Evolutionary conservation across 2,888 invertebrate genomes (phyloP).

Genomic region (Tenodera sinensis): DNA sequence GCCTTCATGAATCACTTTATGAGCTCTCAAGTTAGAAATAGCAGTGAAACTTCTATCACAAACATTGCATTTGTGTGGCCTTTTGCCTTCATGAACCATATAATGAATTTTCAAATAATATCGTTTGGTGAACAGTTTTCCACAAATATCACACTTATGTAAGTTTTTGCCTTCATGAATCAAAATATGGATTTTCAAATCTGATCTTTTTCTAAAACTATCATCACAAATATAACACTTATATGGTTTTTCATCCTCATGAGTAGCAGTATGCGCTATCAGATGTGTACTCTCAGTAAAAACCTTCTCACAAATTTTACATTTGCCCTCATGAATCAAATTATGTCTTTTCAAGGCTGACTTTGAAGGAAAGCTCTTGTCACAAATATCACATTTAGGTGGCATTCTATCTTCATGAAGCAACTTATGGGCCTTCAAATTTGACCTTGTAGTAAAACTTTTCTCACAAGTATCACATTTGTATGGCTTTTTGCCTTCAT

Average conservation of each 20-base stretch:
- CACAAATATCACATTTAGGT: background rate
- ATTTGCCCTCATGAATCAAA: background rate
- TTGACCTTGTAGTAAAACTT: background rate
- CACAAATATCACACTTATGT: background rate
- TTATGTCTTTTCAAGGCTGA: background rate
- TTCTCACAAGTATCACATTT: background rate
- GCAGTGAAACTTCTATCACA: background rate
- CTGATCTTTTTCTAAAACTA: background rate
- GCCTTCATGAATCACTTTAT: background rate
- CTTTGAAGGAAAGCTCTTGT: background rate
- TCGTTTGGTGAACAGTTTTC: background rate
- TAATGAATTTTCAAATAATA: background rate
- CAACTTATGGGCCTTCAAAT: background rate
- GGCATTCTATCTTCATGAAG: background rate
- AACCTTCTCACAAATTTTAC: background rate
- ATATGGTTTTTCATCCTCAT: background rate
- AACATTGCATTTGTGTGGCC: background rate
- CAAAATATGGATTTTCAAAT: background rate
- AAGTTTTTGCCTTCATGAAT: background rate
- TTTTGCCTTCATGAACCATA: background rate
- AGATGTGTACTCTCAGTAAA: background rate
- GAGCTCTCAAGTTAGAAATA: background rate
- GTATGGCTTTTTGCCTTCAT: background rate
- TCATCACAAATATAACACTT: background rate
- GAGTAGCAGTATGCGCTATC: background rate